Conservation (phyloP, 2,888 invertebrate species). For the Steinernema carpocapsae region DNA sequence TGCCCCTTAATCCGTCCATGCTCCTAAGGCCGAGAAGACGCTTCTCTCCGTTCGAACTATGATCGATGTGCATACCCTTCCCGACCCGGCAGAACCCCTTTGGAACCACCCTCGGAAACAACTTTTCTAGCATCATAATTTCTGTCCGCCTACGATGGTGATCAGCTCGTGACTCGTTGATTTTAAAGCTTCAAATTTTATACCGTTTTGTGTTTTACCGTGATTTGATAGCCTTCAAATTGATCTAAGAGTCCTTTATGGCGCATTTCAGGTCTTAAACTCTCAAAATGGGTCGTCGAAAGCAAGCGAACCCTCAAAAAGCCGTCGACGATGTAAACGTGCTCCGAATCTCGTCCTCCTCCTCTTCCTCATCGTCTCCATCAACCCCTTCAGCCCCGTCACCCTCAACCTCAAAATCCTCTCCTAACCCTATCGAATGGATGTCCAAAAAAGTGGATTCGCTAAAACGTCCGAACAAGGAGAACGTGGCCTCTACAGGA, state of each 20-base stretch:
- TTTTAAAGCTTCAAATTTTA: too few species aligned
- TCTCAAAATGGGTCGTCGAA: constrained; percentile 17
- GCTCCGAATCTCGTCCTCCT: neutral
- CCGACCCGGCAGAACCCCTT: too few species aligned
- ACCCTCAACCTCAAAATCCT: constrained; percentile 17
- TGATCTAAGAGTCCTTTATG: neutral
- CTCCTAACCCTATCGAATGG: constrained; percentile 23
- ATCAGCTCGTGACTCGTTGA: neutral
- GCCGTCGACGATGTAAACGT: constrained; percentile 26
- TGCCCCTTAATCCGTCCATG: constrained; percentile 34
- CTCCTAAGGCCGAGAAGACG: neutral
- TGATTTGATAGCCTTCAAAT: neutral
- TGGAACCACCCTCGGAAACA: too few species aligned
- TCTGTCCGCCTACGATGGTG: too few species aligned
- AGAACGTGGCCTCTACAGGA: neutral
- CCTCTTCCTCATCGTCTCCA: neutral
- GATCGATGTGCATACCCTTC: too few species aligned
- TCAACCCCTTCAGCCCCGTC: neutral
- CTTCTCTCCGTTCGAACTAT: too few species aligned
- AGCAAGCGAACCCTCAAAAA: constrained; percentile 20
- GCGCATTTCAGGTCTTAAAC: too few species aligned
- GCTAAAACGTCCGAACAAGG: constrained; percentile 18
- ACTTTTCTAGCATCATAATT: too few species aligned
- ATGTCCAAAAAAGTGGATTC: constrained; percentile 7
- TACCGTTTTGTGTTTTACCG: too few species aligned